A percentile compares a stretch with the other conserved stretches of the same genome.
Conservation (phyloP, 2,888 invertebrate species). For the Gisinianus flammeolus region DNA sequence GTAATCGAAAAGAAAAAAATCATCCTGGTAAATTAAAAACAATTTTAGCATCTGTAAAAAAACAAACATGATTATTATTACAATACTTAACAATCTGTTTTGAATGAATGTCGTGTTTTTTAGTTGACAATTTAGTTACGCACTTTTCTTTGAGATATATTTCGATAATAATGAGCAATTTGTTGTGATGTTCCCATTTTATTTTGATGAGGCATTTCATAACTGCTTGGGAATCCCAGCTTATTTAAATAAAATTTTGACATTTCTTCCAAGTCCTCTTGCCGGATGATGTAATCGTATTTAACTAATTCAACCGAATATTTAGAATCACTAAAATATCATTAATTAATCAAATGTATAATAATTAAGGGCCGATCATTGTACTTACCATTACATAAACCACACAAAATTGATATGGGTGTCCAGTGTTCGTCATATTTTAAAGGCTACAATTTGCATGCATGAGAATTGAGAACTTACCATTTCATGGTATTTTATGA, state of each 20-base stretch:
- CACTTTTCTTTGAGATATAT: conserved; percentile 24
- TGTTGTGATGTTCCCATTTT: background rate
- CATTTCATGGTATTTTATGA: too few relatives aligned
- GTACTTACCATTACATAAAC: conserved; percentile 50
- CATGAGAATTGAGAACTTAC: background rate
- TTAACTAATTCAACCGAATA: background rate
- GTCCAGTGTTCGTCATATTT: conserved; percentile 56
- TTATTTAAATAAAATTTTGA: conserved; percentile 35
- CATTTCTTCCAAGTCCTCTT: conserved; percentile 44
- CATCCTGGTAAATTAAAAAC: conserved; percentile 46
- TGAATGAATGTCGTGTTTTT: background rate
- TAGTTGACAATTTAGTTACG: background rate
- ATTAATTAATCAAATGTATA: background rate
- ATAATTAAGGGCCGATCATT: background rate
- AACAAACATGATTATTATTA: background rate
- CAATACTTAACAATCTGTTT: background rate
- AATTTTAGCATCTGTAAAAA: conserved; percentile 42
- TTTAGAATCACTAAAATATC: background rate
- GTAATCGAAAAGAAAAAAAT: conserved; percentile 50
- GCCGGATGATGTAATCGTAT: conserved; percentile 46
- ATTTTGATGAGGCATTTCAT: conserved; percentile 1
- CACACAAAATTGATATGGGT: conserved; percentile 54
- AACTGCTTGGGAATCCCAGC: conserved; percentile 34
- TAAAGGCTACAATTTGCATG: conserved; percentile 40
- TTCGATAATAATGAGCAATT: conserved; percentile 7